Conservation (phyloP, 2,113 vertebrate genomes). For the Sphyrna mokarran region DNA sequence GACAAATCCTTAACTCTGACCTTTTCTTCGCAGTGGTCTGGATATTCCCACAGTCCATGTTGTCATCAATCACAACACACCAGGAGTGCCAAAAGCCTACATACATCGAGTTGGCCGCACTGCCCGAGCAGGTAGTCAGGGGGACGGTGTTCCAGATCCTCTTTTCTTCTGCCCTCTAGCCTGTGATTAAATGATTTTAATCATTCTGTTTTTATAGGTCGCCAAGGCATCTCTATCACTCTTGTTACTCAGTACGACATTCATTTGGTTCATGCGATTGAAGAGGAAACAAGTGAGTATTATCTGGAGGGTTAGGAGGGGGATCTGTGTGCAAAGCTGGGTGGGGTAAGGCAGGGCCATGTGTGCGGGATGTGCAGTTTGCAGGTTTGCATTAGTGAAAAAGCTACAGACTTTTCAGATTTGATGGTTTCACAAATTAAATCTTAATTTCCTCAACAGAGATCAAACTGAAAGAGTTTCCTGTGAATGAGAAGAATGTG, state of each 20-base stretch:
- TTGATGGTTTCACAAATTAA: not conserved
- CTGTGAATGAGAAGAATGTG: slow-evolving; percentile 67
- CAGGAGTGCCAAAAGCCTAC: slow-evolving; percentile 85
- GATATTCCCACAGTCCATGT: slow-evolving; percentile 91
- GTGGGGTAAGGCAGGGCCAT: too few species aligned
- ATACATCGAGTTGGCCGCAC: slow-evolving; percentile 89
- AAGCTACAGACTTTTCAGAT: not conserved
- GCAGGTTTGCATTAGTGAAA: not conserved
- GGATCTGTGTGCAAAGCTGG: not conserved
- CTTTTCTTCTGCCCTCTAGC: not conserved
- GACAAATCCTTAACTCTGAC: not conserved
- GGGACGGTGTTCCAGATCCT: rapidly evolving
- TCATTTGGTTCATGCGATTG: slow-evolving; percentile 80
- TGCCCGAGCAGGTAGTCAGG: slow-evolving; percentile 75
- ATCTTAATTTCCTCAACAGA: slow-evolving; percentile 54
- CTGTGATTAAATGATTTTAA: not conserved
- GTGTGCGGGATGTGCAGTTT: not conserved
- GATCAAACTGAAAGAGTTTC: slow-evolving; percentile 70
- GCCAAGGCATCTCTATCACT: slow-evolving; percentile 77
- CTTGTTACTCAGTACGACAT: slow-evolving; percentile 96
- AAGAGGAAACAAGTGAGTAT: slow-evolving; percentile 80
- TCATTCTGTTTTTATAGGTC: slow-evolving; percentile 54
- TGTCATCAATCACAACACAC: slow-evolving; percentile 93
- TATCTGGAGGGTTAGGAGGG: not conserved
- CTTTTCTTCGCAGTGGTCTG: slow-evolving; percentile 61